Evolutionary conservation across 2,113 vertebrate genomes (phyloP), one percentile per base, ranked within the genome.

Genomic region (Xenopus tropicalis): DNA sequence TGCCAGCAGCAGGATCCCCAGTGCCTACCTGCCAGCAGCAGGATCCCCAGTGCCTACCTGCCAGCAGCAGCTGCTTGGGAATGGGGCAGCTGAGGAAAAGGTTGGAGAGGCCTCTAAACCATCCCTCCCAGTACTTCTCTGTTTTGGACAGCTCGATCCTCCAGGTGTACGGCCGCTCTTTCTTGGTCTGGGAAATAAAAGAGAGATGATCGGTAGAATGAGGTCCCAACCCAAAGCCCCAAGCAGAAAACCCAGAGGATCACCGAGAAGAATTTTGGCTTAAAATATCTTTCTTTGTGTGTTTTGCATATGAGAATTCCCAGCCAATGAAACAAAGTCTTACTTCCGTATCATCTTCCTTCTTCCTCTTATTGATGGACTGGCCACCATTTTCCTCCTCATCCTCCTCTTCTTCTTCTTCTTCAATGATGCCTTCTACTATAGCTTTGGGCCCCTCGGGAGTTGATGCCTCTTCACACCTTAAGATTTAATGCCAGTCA

Each of bases 51-150:
- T n/a, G n/a, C 89, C 1, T 84, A 99, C 97, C 97, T 82, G 97
- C 97, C 61, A 99, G 88, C 70, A 99, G 93, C 23, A 99, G 88
- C 64, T 98, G 87, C 80, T 99, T 99, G 78, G 97, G 97, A 71
- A 92, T 91, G 3, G 94, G 80, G 72, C 95, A 97, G 81, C 91
- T 91, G 42, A 99, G 94, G 80, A 99, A 99, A 74, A 98, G 95
- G 72, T 94, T 93, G 22, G 97, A 99, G 42, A 98, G 89, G 21
- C 97, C 97, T 81, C 92, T 86, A 83, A 99, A 99, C 97, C 97
- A 99, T 80, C 97, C 97, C 1, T 98, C 96, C 97, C 97, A 99
- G 80, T 97, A 99, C 79, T 96, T 96, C 52, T 99, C 97, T 2
- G 97, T 99, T 88, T 97, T 98, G 11, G 97, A 91, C 81, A 99